These are phyloP conservation scores for Sphecodes monilicornis DNA, from an alignment of 2,888 invertebrate genomes.

Conservation along the genomic window DNA sequence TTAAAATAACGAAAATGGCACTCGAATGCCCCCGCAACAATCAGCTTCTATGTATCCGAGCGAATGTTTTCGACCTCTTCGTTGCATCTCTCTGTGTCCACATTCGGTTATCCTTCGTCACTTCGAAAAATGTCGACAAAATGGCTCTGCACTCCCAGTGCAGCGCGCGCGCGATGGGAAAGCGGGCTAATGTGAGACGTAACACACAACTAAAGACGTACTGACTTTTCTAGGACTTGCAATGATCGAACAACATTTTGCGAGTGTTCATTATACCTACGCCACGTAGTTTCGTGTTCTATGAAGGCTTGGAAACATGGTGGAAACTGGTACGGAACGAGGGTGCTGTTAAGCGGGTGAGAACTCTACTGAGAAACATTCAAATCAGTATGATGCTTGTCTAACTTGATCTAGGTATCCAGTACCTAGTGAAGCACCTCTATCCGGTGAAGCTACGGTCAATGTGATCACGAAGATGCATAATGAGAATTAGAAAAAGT, in stretches of 20 bases:
- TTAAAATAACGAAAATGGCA: background rate
- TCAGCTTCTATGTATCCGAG: constrained; percentile 26
- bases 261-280: constrained; percentile 24
- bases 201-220: constrained; percentile 18
- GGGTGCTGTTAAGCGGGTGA: constrained; percentile 28
- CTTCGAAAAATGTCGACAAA: background rate
- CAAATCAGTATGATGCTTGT: background rate
- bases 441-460: constrained; percentile 1
- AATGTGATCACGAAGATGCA: constrained; percentile 16
- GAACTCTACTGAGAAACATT: constrained; percentile 31
- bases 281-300: constrained; percentile 20
- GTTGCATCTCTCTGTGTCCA: constrained; percentile 8
- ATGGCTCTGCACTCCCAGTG: constrained; percentile 26
- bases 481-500: constrained; percentile 2
- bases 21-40: background rate
- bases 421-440: no score
- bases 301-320: constrained; percentile 7
- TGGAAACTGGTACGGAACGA: constrained; percentile 12
- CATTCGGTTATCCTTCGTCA: constrained; percentile 35
- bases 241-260: constrained; percentile 37
- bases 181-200: constrained; percentile 25
- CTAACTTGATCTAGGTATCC: constrained; percentile 14
- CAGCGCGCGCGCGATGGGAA: constrained; percentile 25
- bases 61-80: background rate
- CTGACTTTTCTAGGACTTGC: constrained; percentile 5